These are phyloP conservation scores for Trematomus loennbergii DNA, from an alignment of 2,113 vertebrate species.

Conservation along the genomic window DNA sequence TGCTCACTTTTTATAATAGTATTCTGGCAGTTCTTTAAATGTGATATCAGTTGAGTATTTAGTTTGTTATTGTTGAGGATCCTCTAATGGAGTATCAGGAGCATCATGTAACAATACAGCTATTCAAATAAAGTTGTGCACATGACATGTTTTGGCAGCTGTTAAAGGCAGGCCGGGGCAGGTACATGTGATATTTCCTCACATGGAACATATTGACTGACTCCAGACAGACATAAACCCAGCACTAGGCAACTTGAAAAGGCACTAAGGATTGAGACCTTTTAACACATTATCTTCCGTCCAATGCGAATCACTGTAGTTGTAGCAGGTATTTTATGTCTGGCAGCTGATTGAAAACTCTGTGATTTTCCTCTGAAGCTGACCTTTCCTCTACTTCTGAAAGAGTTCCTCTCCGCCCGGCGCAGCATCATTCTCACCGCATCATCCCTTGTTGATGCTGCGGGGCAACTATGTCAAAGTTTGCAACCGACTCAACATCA, in stretches of 20 bases:
- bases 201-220: not conserved
- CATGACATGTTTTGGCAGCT: too few species aligned
- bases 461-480: slow-evolving; percentile 28
- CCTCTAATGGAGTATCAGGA: too few species aligned
- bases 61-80: too few species aligned
- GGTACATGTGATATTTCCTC: not conserved
- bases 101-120: too few species aligned
- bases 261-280: not conserved
- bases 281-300: not conserved
- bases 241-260: not conserved
- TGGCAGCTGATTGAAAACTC: not conserved
- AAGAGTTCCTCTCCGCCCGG: not conserved
- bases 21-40: too few species aligned
- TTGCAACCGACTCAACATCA: slow-evolving; percentile 16
- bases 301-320: not conserved
- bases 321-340: not conserved
- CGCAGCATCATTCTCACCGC: slow-evolving; percentile 17
- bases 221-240: not conserved
- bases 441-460: slow-evolving; percentile 49
- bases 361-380: not conserved
- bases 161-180: not conserved
- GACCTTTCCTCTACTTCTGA: slow-evolving; percentile 14
- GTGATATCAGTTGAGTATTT: not conserved
- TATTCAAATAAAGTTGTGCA: too few species aligned
- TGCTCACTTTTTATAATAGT: too few species aligned